Base-by-base conservation (phyloP, 2,797 vertebrate species). In the Syndactyla subalaris region DNA sequence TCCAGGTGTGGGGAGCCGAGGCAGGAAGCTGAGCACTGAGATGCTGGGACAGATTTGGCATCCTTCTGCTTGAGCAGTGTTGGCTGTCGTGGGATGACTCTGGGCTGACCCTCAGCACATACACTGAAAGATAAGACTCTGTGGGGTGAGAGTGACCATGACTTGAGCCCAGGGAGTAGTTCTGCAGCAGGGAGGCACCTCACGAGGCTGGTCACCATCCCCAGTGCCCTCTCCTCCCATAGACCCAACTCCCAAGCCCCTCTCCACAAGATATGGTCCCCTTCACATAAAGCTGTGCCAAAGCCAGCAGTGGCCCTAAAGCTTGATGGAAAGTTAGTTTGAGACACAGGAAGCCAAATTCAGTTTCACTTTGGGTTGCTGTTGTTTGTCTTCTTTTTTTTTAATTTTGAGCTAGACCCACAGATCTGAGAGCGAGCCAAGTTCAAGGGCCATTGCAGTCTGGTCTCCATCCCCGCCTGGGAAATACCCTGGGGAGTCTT, bases 111-210 rank as follows among this genome's bases (percentile, higher is more conserved):
- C 62, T 88, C 7, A 0, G 0, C 19, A 21, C 5, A 1, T 21
- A 22, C 27, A 3, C 2, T 10, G 75, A 48, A 65, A 80, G 38
- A 45, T 29, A 45, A 54, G 62, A 38, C 3, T 26, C 26, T 0
- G 1, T 1, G 7, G 66, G 27, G 27, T 34, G 36, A 61, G 29
- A 66, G 34, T 0, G 0, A 29, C 9, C 0, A 0, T 74, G 29
- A 30, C 57, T 52, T 0, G 0, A 48, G 29, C 29, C 34, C 38
- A 7, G 0, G 2, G 20, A 14, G 38, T 74, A 46, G 19, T 61
- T 61, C 46, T 14, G 49, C 52, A 29, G 15, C 2, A 29, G 22
- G 19, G 19, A 61, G 30, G 61, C 27, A 46, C 8, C 20, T 45
- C 86, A 32, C 0, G 0, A 54, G 30, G 19, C 26, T 43, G 41